Evolutionary conservation across 2,888 invertebrate species (phyloP), one percentile per base, ranked within the genome.

Genomic region (Drosophila anomalata): DNA sequence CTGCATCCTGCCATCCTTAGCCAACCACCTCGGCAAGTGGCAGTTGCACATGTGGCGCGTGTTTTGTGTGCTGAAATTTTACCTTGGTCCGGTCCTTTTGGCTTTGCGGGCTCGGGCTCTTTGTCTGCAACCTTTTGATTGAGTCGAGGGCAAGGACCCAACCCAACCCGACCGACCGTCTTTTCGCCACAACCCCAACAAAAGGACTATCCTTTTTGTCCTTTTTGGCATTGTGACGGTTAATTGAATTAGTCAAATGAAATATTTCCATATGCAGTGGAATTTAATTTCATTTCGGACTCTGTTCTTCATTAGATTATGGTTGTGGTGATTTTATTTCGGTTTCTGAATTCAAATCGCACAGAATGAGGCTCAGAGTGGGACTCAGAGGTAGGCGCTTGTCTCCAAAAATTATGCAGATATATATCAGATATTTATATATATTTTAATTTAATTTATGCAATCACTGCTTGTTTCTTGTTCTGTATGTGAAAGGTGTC

Each of bases 61-160:
- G 70, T 73, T 73, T 65, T 73, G 73, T 70, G 65, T 70, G 73
- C 65, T 67, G 55, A 63, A 67, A 65, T 73, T 56, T 63, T 65
- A 55, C 70, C 55, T 73, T 56, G 70, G 70, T 70, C 73, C 70
- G 66, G 70, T 72, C 51, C 55, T 41, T 46, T 31, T 42, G 48
- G 51, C 48, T 47, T 6, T 42, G 17, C 31, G 33, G 54, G 31
- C 42, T 24, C 31, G 33, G 54, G 31, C 42, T 24, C 39, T 56
- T 73, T 60, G 53, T 71, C 53, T 50, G 53, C n/a, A 31, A 22
- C 42, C 60, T 31, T 47, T 69, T 58, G 51, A 62, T 51, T 50
- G 57, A 57, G 47, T 67, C 39, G 83, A 86, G 82, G 79, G 82
- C 82, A 88, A 88, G 88, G 88, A 82, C 88, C 88, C 68, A 65